A percentile compares a stretch with the other conserved stretches of the same genome.
phyloP scores from a whole-genome alignment of 1,140 invertebrate genomes.

The Eufriesea mexicana region DNA sequence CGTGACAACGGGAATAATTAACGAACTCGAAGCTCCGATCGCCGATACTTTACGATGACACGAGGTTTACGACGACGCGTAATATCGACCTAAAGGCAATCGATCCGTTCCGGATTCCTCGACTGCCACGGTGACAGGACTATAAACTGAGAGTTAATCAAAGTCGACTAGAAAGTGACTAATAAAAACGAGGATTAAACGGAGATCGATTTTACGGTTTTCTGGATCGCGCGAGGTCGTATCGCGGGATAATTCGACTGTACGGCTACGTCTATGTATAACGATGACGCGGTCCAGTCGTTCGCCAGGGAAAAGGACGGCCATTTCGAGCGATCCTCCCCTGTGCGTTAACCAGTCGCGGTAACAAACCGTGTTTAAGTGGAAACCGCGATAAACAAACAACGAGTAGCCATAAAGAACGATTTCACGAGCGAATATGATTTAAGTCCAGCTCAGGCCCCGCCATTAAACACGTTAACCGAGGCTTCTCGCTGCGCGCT shows the following conservation, averaged over 20 bases:
- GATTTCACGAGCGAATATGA: conserved; percentile 1
- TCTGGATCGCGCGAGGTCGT: neutral
- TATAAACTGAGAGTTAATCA: conserved; percentile 1
- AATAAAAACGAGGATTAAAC: neutral
- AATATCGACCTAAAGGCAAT: neutral
- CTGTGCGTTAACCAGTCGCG: neutral
- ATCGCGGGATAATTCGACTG: neutral
- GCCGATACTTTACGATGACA: neutral
- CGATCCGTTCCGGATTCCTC: neutral
- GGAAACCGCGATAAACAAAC: conserved; percentile 15
- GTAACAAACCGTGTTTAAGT: neutral
- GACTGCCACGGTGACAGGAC: neutral
- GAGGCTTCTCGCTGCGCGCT: neutral
- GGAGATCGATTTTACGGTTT: neutral
- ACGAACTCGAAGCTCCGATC: neutral
- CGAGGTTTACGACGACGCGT: neutral
- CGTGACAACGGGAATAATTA: neutral
- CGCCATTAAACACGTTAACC: conserved; percentile 15
- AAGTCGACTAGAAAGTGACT: neutral
- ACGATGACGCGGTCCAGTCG: neutral
- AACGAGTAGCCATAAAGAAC: neutral
- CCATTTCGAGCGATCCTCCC: neutral
- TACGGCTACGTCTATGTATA: no score
- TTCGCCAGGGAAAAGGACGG: neutral
- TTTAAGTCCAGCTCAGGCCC: neutral